Evolutionary conservation across 37 sponge, comb jelly and placozoan species (phyloP), one percentile per base, ranked within the genome.

Genomic region (Ianthella basta): DNA sequence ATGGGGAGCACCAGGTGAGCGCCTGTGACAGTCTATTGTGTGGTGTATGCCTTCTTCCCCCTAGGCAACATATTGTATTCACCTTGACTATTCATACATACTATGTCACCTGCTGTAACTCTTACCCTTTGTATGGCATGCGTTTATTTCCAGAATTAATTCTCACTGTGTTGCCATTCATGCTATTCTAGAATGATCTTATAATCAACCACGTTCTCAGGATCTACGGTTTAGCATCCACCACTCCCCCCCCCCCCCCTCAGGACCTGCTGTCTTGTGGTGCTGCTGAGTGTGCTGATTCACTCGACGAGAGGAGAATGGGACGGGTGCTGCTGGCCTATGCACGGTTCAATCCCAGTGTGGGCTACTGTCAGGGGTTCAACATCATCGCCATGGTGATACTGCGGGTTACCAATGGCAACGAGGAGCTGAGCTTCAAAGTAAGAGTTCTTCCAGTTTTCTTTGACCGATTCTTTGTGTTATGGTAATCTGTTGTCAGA

Each of bases 351-450:
- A 96, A 96, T 85, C 91, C 88, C 82, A 37, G 35, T 33, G 91
- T 89, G 0, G 96, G 96, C 64, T 96, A 96, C 67, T 96, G 96
- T 63, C 96, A 96, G 63, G 96, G 96, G 30, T 96, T 96, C 88
- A 96, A 93, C 81, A 89, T 96, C 55, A 38, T 96, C 0, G 92
- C 94, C 38, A 94, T 91, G 10, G 82, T 96, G 35, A 89, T 96
- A 23, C 96, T 96, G 35, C 82, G 91, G 56, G 96, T 96, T 20
- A 78, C 93, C 30, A 82, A 86, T 57, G 85, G 85, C 65, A 85
- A 91, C 72, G 96, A 96, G 27, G 87, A 84, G 35, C 40, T 85
- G 39, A 80, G 94, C 24, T 68, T 96, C 65, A 94, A 91, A 83
- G 95, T 92, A 39, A 25, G 72, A 32, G 24, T 36, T 21, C 24